Evolutionary conservation across 2,888 invertebrate species (phyloP).

Genomic region (Artemia sinica): DNA sequence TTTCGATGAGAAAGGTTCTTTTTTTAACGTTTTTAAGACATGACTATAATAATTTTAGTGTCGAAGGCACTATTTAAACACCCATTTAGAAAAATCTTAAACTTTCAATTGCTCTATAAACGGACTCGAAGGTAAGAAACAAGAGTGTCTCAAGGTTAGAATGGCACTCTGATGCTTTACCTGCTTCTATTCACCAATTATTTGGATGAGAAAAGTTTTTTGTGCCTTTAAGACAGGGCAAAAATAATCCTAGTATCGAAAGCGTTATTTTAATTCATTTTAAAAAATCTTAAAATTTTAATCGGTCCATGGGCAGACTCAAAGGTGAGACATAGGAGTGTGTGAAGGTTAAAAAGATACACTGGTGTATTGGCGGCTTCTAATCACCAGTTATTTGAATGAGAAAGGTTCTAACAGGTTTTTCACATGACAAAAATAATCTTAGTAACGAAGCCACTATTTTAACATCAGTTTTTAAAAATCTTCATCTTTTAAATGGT

Average conservation of each 20-base stretch:
- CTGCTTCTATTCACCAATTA: background rate
- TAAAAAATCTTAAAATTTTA: too few relatives aligned
- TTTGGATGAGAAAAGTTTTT: constrained; percentile 17
- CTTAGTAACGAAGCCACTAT: background rate
- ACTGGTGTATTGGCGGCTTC: too few relatives aligned
- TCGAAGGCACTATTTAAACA: background rate
- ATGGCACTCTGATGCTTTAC: background rate
- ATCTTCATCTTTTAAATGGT: too few relatives aligned
- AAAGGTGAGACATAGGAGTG: too few relatives aligned
- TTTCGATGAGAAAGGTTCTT: too few relatives aligned
- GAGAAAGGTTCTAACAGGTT: too few relatives aligned
- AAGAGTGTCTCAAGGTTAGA: background rate
- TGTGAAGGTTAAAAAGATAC: too few relatives aligned
- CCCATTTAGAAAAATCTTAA: constrained; percentile 3
- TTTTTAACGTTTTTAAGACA: too few relatives aligned
- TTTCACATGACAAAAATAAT: background rate
- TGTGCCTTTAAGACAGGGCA: too few relatives aligned
- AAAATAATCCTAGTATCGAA: too few relatives aligned
- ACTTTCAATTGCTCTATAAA: constrained; percentile 58
- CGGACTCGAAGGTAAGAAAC: constrained; percentile 44
- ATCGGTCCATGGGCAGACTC: too few relatives aligned
- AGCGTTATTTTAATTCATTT: too few relatives aligned
- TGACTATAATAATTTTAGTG: background rate
- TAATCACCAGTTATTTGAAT: background rate
- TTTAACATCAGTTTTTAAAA: background rate